Base-by-base conservation (phyloP, 2,113 vertebrate genomes). In the Polypterus senegalus region DNA sequence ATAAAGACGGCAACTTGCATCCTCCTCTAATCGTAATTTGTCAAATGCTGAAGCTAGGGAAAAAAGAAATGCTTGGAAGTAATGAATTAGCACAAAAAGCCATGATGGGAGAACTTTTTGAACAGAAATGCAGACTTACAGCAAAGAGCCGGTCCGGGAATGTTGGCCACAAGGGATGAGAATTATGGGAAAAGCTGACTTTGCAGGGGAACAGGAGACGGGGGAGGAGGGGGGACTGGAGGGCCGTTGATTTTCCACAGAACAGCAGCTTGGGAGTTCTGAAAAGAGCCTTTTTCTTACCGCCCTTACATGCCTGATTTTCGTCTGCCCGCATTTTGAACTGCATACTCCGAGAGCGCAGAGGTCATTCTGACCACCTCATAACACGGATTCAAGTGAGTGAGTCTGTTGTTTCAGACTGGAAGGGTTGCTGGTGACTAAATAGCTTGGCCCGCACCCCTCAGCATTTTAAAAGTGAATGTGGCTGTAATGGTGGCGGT, bases 1-100 rank as follows among this genome's bases (percentile, higher is more conserved):
- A 62, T 66, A 66, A 65, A 67, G 65, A 71, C 62, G 48, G 59
- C 51, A 61, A 70, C 66, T 71, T 71, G 61, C 71, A 62, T 63
- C 65, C 68, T n/a, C 68, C 67, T 70, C 81, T 84, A 27, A 27
- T 1, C 70, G 67, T 70, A 74, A 70, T 81, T 75, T 79, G 71
- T 52, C 70, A 67, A 67, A 73, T 67, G 64, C 61, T 65, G 59
- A 61, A 62, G 49, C 61, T 70, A 69, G 70, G 71, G 68, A 71
- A 47, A 62, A 69, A 75, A 69, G 69, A 73, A 69, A 78, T 68
- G 71, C 63, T 57, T 1, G 59, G 27, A 58, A 58, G 52, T 45
- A 63, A 55, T 46, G 57, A 65, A n/a, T 57, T 63, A 49, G 63
- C 45, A 57, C 1, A 47, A n/a, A 9, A 61, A 63, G 46, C n/a